Evolutionary conservation across 2,888 invertebrate species (phyloP), one percentile per base, ranked within the genome.

Genomic region (Trissolcus japonicus): DNA sequence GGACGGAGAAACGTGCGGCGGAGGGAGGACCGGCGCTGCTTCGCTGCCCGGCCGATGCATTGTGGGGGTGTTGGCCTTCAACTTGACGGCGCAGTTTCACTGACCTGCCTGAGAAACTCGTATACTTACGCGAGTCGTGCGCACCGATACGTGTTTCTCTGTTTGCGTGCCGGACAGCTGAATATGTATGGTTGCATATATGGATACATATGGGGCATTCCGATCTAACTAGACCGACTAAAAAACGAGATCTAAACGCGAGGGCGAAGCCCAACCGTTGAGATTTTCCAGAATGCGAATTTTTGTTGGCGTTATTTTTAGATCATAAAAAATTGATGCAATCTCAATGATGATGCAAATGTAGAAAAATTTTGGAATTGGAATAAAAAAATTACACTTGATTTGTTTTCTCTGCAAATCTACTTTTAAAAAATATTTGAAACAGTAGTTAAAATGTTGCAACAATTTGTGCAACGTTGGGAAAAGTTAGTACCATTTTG

Each of bases 61-160:
- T 87, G 89, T 87, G 88, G 88, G 88, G 88, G 88, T 88, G 89
- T 89, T 89, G 89, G 89, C 88, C 89, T 89, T 89, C 88, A 89
- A 89, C 89, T 89, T 89, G 89, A 87, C 89, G 88, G 87, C 86
- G 88, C 88, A 88, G 88, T 89, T 88, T 88, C 88, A 88, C 89
- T 88, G 89, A 89, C 89, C 88, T 89, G 89, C 88, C 89, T 89
- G 88, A 88, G 89, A 89, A 89, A 88, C 87, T 86, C 85, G 85
- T 85, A 84, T 81, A 81, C 82, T 79, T 82, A 83, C 82, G 82
- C 84, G 84, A 83, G 82, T 83, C 83, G 85, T 83, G 84, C 85
- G 79, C 84, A 81, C 83, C 79, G 80, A 80, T 80, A 81, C 81
- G 65, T 79, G 79, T 67, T 66, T 79, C 69, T 80, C 76, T 80